Base-by-base conservation (phyloP, 53 echinoderm and acorn worm genomes). In the Paracentrotus lividus region DNA sequence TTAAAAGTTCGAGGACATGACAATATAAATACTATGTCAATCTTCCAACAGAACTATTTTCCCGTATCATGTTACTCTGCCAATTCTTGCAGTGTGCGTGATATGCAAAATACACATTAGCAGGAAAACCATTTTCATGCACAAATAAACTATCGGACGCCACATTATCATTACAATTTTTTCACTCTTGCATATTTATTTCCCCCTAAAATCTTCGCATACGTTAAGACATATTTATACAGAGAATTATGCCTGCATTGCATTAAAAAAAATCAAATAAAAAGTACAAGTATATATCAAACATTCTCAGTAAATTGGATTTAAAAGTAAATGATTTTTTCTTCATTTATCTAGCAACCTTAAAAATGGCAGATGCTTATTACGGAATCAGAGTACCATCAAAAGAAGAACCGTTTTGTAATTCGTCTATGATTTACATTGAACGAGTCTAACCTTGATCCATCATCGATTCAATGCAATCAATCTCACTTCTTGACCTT, bases 401-500 rank as follows among this genome's bases (percentile, higher is more conserved):
- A 10, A 40, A 20, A 72, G 40, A 40, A 20, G 40, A 20, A 40
- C 72, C 72, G 40, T 26, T 38, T 72, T 9, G n/a, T n/a, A n/a
- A n/a, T 61, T 8, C 61, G 26, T n/a, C 67, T 33, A 32, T 40
- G 5, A 36, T 34, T 64, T 5, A 2, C 8, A 26, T 29, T 64
- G 64, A 64, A 72, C 36, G 6, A 72, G 18, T 36, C 36, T 72
- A 40, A 16, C 72, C 72, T 72, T 72, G 72, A 72, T 18, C 36
- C 72, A 38, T 72, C 72, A 72, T 36, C 72, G 72, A 72, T 72
- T 40, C 36, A 72, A 72, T 40, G 72, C 72, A 72, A 72, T 72
- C 72, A 40, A 72, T 72, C 36, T 72, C 72, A 72, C 72, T 40
- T 72, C 36, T 72, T 72, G 72, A 72, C 72, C 72, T 72, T 72